Percentiles rank a stretch among this genome's conserved stretches.
phyloP scores from a whole-genome alignment of 1,140 invertebrate genomes.

The Drosophila repleta region DNA sequence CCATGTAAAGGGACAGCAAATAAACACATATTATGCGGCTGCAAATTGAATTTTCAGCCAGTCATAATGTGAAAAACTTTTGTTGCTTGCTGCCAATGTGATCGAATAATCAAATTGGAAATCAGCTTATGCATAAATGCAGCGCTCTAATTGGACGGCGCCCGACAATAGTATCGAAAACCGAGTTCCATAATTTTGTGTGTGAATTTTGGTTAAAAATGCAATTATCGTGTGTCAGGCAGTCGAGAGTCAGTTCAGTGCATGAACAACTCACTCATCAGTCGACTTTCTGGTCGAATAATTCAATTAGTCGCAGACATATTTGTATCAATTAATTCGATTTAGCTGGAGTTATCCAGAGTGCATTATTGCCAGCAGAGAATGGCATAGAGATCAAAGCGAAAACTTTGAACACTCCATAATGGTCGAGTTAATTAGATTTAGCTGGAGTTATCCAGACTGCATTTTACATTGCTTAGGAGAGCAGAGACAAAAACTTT shows the following conservation, averaged over 20 bases:
- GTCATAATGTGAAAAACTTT: background rate
- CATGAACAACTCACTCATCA: background rate
- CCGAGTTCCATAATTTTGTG: conserved; percentile 16
- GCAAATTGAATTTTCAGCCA: background rate
- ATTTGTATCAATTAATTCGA: conserved; percentile 60
- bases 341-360: conserved; percentile 26
- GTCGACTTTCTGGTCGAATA: background rate
- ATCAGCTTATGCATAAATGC: background rate
- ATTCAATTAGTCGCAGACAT: conserved; percentile 31
- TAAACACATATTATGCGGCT: background rate
- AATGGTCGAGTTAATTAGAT: no score
- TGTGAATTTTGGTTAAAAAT: conserved; percentile 10
- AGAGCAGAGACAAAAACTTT: no score
- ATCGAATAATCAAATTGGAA: conserved; percentile 1
- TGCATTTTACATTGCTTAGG: no score
- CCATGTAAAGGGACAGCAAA: no score
- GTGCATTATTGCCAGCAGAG: conserved; percentile 10
- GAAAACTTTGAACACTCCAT: no score
- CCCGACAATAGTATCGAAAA: background rate
- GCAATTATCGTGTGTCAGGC: conserved; percentile 30
- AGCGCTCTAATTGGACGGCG: background rate
- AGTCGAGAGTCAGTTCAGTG: conserved; percentile 18
- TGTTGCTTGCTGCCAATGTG: background rate
- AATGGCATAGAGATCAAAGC: no score
- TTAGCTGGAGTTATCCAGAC: no score